A percentile compares a stretch with the other conserved stretches of the same genome.
Conservation (phyloP, 2,797 vertebrate genomes). For the Fringilla coelebs region DNA sequence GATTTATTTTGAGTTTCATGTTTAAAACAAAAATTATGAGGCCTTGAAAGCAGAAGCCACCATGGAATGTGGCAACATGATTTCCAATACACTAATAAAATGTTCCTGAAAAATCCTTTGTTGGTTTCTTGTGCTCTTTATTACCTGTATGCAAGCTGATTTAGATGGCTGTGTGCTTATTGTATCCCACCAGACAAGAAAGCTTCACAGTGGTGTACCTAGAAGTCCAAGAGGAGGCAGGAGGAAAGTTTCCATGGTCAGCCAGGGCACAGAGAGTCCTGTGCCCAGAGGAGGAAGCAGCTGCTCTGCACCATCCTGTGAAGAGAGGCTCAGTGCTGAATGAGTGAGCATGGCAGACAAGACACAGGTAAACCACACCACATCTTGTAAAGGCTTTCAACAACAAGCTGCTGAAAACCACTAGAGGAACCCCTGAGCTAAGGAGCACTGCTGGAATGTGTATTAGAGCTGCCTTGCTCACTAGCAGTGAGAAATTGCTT, state of each 20-base stretch:
- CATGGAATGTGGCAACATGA: background rate
- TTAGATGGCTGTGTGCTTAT: background rate
- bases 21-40: background rate
- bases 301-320: background rate
- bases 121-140: background rate
- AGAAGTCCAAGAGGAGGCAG: background rate
- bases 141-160: background rate
- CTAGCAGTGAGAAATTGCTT: background rate
- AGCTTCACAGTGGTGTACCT: background rate
- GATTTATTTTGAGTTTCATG: background rate
- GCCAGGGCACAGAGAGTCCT: background rate
- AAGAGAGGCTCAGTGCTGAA: background rate
- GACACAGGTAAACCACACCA: background rate
- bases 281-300: background rate
- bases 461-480: background rate
- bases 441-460: background rate
- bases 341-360: background rate
- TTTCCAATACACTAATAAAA: background rate
- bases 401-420: background rate
- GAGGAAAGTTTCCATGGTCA: background rate
- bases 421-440: fast-evolving
- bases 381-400: background rate
- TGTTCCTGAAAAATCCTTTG: background rate
- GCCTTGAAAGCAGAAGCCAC: background rate
- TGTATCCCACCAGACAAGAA: background rate